Evolutionary conservation across 1,140 invertebrate species (phyloP).

Genomic region (Euura saliciscinereae): DNA sequence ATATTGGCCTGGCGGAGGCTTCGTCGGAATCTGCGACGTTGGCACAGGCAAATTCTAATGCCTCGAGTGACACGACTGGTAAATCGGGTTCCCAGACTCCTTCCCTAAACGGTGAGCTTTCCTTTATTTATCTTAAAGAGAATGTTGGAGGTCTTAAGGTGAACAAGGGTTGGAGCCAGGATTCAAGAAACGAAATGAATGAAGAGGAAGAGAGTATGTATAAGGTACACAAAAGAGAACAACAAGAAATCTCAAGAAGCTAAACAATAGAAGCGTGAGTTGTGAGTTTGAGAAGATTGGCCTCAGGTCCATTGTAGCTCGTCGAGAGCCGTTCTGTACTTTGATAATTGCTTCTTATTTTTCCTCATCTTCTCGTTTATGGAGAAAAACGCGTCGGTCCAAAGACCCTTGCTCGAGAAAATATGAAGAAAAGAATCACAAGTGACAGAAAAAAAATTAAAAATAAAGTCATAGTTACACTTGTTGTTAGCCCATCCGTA

Average conservation of each 20-base stretch:
- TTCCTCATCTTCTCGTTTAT: too few species aligned
- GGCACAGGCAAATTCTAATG: slow-evolving; percentile 17
- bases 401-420: too few species aligned
- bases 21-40: slow-evolving; percentile 33
- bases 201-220: too few species aligned
- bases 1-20: slow-evolving; percentile 42
- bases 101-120: not conserved
- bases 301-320: not conserved
- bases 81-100: slow-evolving; percentile 14
- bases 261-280: not conserved
- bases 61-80: slow-evolving; percentile 28
- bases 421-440: too few species aligned
- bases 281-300: not conserved
- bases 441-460: too few species aligned
- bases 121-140: not conserved
- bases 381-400: too few species aligned
- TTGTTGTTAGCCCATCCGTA: too few species aligned
- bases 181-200: too few species aligned
- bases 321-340: too few species aligned
- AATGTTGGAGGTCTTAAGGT: not conserved
- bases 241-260: not conserved
- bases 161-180: too few species aligned
- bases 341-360: too few species aligned
- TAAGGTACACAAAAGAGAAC: slow-evolving; percentile 4
- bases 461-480: too few species aligned